Evolutionary conservation across 2,888 invertebrate species (phyloP), one percentile per base, ranked within the genome.

Genomic region (Halictus quadricinctus): DNA sequence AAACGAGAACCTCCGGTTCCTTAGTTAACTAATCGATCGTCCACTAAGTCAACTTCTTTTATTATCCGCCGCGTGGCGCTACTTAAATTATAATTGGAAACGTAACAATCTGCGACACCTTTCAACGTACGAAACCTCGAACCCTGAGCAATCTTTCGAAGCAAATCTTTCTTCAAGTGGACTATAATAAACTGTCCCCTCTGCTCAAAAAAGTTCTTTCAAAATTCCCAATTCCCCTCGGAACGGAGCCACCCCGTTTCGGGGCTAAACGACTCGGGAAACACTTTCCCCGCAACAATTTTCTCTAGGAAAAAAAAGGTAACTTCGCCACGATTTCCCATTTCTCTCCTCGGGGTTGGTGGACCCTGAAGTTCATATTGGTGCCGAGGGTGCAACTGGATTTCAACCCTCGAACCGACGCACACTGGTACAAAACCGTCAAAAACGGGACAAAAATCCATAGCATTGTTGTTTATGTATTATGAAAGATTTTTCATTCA

Each of bases 291-390:
- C 25, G n/a, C 21, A 29, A 74, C n/a, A 76, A 84, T 83, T 84
- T 79, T 80, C 43, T 13, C 48, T 36, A 29, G 3, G 36, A 36
- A n/a, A 25, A 43, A 36, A 76, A 58, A 74, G 46, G 13, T 50
- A 41, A 73, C 75, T 74, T 72, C 7, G 74, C 84, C 43, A 73
- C 25, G 43, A 58, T 76, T 15, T 60, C 60, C 58, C 12, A n/a
- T 50, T 66, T 54, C 25, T 15, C 64, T 58, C 58, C 12, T n/a
- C 41, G 58, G 36, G 18, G 29, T 41, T 36, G 76, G 64, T 36
- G 79, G 50, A 60, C 50, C 72, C 50, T 8, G 18, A 50, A 87
- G 89, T 82, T 88, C 79, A 79, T 85, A 75, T 80, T 29, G 88
- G 80, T 70, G 85, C 79, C 12, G 58, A n/a, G 58, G 58, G 58